phyloP scores from a whole-genome alignment of 2,113 vertebrate species.

The Eulemur rufifrons region DNA sequence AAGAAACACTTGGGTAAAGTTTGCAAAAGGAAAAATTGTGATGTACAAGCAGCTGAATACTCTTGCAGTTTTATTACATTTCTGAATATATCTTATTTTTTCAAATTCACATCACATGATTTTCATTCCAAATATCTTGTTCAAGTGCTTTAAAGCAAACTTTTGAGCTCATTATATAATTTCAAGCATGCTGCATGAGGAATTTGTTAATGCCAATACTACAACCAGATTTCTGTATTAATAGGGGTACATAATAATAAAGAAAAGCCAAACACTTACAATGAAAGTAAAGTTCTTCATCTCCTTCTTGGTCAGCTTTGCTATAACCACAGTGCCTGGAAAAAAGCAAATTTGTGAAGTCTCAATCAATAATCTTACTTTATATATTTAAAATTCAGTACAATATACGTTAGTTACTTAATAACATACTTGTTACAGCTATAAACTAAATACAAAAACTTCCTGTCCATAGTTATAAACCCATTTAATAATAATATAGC shows the following conservation, averaged over 20 bases:
- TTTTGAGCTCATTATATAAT: slow-evolving; percentile 49
- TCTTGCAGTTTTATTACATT: slow-evolving; percentile 57
- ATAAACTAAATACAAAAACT: slow-evolving; percentile 75
- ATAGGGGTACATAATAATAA: slow-evolving; percentile 41
- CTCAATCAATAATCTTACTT: slow-evolving; percentile 55
- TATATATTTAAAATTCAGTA: slow-evolving; percentile 46
- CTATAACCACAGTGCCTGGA: slow-evolving; percentile 98
- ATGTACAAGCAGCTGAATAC: slow-evolving; percentile 63
- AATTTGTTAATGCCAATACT: slow-evolving; percentile 62
- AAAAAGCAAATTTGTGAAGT: slow-evolving; percentile 61
- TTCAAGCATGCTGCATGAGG: slow-evolving; percentile 58
- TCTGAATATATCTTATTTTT: slow-evolving; percentile 50
- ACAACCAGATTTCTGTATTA: slow-evolving; percentile 53
- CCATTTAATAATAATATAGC: slow-evolving; percentile 48
- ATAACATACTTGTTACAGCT: slow-evolving; percentile 41
- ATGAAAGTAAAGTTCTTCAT: slow-evolving; percentile 99
- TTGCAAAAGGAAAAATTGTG: slow-evolving; percentile 69
- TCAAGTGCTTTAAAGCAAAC: slow-evolving; percentile 47
- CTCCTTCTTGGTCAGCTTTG: slow-evolving; percentile 99
- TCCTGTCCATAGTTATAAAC: slow-evolving; percentile 55
- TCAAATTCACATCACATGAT: not conserved
- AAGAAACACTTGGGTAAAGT: slow-evolving; percentile 81
- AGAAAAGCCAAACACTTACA: slow-evolving; percentile 94
- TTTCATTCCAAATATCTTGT: slow-evolving; percentile 23
- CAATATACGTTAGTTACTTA: slow-evolving; percentile 43